Base-by-base conservation (phyloP, 2,797 vertebrate species). In the Crocidura indochinensis region DNA sequence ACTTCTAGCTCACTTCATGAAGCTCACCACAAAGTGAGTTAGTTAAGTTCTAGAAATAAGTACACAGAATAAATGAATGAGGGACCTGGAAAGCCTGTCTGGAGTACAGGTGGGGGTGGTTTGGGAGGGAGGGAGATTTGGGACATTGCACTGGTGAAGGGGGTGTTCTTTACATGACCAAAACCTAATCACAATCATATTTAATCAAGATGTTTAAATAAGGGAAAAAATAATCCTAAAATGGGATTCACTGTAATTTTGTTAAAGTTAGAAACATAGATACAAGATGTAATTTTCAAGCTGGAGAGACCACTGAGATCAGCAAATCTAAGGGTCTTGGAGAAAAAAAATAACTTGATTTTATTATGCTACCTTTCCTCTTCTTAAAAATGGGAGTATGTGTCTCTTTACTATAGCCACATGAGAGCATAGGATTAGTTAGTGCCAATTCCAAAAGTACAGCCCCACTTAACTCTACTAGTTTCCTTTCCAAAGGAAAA, bases 381-480 rank as follows among this genome's bases (percentile, higher is more conserved):
- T 46, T 87, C 51, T 71, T 14, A 44, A 69, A 76, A 91, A 79
- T 51, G 65, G 27, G 12, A 81, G 38, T 86, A 1, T 53, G 24
- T 64, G 46, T 80, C 51, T 80, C 73, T 24, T 38, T 38, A 38
- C 38, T 38, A 38, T 38, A 38, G 82, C 79, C 29, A 51, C 1
- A 17, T 49, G 10, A 24, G 7, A 10, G 56, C 26, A 44, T 9
- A 85, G 38, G 38, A 38, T 38, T 38, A 38, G 29, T 20, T 9
- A 49, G 9, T 72, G 17, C 53, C 75, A 91, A 12, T 71, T 62
- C 38, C 65, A 79, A 64, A 84, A 49, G 47, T 65, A 93, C 49
- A 60, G 76, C 20, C 26, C 47, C 76, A 73, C 75, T 17, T 51
- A 64, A 44, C 8, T 51, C 24, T 15, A 15, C 17, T 8, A 62